Evolutionary conservation across 2,113 vertebrate genomes (phyloP).

Genomic region (Callopanchax toddi): DNA sequence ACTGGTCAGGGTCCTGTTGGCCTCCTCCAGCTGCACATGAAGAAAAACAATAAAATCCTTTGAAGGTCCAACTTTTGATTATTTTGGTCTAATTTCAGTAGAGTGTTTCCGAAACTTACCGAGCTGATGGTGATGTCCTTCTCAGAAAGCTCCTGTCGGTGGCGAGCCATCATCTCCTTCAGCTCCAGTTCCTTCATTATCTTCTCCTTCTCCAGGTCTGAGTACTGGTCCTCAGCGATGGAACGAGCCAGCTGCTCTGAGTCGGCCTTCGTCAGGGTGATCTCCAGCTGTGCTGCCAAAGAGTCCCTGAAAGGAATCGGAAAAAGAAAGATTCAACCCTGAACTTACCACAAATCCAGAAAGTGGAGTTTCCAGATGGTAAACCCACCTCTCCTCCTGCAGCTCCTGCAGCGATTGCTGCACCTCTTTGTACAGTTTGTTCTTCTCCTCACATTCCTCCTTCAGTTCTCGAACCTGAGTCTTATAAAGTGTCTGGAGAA

Average conservation of each 20-base stretch:
- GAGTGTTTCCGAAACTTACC: conserved; percentile 77
- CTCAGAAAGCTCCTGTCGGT: conserved; percentile 93
- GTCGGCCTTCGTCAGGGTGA: conserved; percentile 96
- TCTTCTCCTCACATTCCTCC: conserved; percentile 97
- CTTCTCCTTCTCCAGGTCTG: conserved; percentile 98
- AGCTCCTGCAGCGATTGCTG: conserved; percentile 94
- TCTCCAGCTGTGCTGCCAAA: conserved; percentile 95
- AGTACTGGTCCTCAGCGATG: conserved; percentile 98
- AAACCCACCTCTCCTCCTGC: conserved; percentile 91
- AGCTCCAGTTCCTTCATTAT: conserved; percentile 99
- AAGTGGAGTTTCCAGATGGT: background rate
- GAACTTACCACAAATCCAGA: background rate
- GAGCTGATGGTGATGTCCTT: conserved; percentile 94
- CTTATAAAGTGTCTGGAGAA: conserved; percentile 92
- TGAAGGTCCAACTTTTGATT: background rate
- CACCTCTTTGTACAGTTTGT: conserved; percentile 93
- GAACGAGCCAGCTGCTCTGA: conserved; percentile 97
- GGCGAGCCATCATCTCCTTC: conserved; percentile 99
- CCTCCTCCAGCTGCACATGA: conserved; percentile 89
- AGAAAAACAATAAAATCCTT: background rate
- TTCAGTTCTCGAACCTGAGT: conserved; percentile 98
- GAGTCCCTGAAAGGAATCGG: conserved; percentile 85
- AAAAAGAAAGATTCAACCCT: background rate
- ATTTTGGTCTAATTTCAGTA: background rate
- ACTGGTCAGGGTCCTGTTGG: conserved; percentile 93